phyloP scores from a whole-genome alignment of 23 tunicate species.

The Halocynthia roretzi region DNA sequence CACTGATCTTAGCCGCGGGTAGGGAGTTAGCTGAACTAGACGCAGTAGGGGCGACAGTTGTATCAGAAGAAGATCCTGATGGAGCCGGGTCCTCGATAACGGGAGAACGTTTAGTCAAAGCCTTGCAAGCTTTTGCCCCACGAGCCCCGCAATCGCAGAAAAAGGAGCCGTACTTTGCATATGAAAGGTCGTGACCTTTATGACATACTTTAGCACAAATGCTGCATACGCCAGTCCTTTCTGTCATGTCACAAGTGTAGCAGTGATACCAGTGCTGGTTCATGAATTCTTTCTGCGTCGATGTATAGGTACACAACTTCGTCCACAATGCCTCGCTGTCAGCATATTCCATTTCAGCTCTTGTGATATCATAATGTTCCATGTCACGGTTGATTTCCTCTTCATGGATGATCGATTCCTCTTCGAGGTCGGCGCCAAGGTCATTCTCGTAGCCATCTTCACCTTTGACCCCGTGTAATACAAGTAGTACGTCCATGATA shows the following conservation, averaged over 20 bases:
- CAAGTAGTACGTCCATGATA: constrained; percentile 21
- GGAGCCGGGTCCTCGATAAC: neutral
- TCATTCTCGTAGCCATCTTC: neutral
- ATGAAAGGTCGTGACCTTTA: constrained; percentile 72
- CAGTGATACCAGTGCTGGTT: constrained; percentile 99
- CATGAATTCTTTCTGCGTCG: constrained; percentile 92
- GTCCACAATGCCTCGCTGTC: constrained; percentile 75
- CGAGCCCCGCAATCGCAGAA: constrained; percentile 99
- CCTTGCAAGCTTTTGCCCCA: constrained; percentile 84
- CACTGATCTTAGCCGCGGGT: neutral
- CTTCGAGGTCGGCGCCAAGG: neutral
- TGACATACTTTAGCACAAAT: constrained; percentile 96
- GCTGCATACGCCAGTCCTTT: constrained; percentile 93
- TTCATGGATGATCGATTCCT: constrained; percentile 11
- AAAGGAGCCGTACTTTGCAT: constrained; percentile 91
- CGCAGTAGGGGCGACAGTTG: constrained; percentile 4
- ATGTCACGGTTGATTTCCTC: constrained; percentile 24
- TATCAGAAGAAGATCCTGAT: neutral
- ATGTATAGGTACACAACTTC: constrained; percentile 91
- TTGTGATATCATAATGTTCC: constrained; percentile 15
- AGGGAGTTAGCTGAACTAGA: neutral
- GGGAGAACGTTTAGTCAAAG: constrained; percentile 12
- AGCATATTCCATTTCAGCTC: constrained; percentile 22
- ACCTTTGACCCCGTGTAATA: constrained; percentile 3
- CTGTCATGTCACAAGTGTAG: constrained; percentile 93